Evolutionary conservation across 2,797 vertebrate species (phyloP), one percentile per base, ranked within the genome.

Genomic region (Lepilemur septentrionalis): DNA sequence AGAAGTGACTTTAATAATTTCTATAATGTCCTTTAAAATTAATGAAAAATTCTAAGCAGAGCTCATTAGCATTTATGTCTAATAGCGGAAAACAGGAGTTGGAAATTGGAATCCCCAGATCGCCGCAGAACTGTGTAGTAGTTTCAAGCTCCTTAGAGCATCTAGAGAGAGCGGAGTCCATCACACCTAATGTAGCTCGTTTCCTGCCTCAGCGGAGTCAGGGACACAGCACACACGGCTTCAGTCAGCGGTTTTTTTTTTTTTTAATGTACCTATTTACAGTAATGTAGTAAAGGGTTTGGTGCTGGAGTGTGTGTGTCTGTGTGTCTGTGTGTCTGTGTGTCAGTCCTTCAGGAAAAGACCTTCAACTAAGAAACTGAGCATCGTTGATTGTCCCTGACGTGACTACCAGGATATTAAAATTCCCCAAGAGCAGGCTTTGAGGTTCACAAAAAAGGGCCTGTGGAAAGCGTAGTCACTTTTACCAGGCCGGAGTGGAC

Each of bases 181-280:
- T 3, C 0, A 0, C 0, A 2, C 7, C 28, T 25, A 0, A 4
- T 0, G 2, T 4, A 22, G 0, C 48, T 3, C 9, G 4, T 8
- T 57, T 38, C 14, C 25, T 8, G 0, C 10, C 25, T 18, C 25
- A 4, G 11, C 1, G 17, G 30, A 32, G 72, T 7, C 20, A 7
- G 28, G 22, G 28, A 3, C 23, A 30, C 61, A 17, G 8, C 1
- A 48, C 55, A 50, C 65, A 46, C 38, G 23, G 11, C 48, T 12
- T 35, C 14, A 2, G 13, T 48, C n/a, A 6, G 0, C 23, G n/a
- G n/a, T n/a, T 5, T 43, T 43, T 38, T 57, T 32, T 30, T 28
- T 17, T 13, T n/a, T 38, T 78, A 25, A 41, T 15, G 48, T 5
- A n/a, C 20, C 12, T 67, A 32, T 20, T 55, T 50, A 32, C 8